Percentiles rank a stretch among this genome's conserved stretches.
Conservation (phyloP, 1,140 invertebrate genomes). For the Kradibia gibbosae region DNA sequence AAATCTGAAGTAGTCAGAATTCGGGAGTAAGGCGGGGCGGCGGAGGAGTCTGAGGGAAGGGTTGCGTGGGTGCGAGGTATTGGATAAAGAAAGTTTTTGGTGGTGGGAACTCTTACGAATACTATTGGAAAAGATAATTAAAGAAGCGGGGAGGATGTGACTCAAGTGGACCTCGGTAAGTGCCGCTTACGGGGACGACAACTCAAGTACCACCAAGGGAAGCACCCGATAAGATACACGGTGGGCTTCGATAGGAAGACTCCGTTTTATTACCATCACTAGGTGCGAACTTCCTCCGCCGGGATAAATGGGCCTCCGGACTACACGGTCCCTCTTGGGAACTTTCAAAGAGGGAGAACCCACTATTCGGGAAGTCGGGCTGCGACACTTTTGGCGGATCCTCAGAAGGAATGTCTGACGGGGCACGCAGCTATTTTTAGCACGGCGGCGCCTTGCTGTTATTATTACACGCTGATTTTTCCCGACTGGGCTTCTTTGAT, state of each 20-base stretch:
- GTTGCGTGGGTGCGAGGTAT: background rate
- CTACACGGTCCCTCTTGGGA: background rate
- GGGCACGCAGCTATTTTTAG: background rate
- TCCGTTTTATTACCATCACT: background rate
- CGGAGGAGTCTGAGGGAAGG: no score
- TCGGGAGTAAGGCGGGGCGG: no score
- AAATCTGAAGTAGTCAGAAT: no score
- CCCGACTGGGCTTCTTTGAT: background rate
- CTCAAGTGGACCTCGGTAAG: background rate
- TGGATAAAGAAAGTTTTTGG: background rate
- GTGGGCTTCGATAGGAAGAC: background rate
- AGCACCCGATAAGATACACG: background rate
- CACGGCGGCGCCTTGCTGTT: background rate
- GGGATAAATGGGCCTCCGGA: background rate
- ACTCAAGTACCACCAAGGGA: background rate
- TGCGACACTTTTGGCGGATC: slow-evolving; percentile 5
- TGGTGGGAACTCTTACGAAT: slow-evolving; percentile 32
- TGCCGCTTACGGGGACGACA: background rate
- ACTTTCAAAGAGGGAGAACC: background rate
- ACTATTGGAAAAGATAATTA: slow-evolving; percentile 51
- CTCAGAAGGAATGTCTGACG: background rate
- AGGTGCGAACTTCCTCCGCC: background rate
- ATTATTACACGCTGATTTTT: background rate
- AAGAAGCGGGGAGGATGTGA: slow-evolving; percentile 30
- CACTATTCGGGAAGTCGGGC: background rate